Evolutionary conservation across 2,113 vertebrate genomes (phyloP).

Genomic region (Carassius carassius): DNA sequence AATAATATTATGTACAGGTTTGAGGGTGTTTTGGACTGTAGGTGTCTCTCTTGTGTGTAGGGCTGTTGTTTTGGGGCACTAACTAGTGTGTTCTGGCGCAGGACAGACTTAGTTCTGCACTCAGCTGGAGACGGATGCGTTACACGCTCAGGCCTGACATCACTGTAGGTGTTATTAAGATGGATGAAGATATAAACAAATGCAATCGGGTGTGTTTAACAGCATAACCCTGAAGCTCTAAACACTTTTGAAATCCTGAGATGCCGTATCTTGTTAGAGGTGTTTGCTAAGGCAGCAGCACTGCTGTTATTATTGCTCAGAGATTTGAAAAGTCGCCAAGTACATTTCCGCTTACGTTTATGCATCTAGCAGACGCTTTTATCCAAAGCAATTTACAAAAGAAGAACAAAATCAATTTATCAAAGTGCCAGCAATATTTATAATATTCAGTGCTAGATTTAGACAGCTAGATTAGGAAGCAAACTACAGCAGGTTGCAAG

Average conservation of each 20-base stretch:
- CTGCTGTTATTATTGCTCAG: not conserved
- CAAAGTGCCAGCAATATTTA: not conserved
- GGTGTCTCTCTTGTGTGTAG: not conserved
- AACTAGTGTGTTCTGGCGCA: not conserved
- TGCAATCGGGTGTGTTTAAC: not conserved
- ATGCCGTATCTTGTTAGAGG: not conserved
- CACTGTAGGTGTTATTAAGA: conserved; percentile 23
- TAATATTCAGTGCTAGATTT: not conserved
- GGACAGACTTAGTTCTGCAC: not conserved
- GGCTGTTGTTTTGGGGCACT: not conserved
- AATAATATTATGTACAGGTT: not conserved
- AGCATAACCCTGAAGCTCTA: not conserved
- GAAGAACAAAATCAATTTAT: not conserved
- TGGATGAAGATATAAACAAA: conserved; percentile 15
- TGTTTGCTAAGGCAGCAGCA: not conserved
- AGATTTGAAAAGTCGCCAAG: not conserved
- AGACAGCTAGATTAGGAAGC: not conserved
- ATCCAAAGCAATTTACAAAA: not conserved
- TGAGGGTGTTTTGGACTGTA: not conserved
- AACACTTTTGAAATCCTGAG: not conserved
- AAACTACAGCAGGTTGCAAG: not conserved
- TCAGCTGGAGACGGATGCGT: not conserved
- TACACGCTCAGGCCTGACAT: not conserved
- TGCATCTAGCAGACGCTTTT: not conserved
- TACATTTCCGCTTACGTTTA: not conserved